Base-by-base conservation (phyloP, 2,113 vertebrate genomes). In the Tretioscincus oriximinensis region DNA sequence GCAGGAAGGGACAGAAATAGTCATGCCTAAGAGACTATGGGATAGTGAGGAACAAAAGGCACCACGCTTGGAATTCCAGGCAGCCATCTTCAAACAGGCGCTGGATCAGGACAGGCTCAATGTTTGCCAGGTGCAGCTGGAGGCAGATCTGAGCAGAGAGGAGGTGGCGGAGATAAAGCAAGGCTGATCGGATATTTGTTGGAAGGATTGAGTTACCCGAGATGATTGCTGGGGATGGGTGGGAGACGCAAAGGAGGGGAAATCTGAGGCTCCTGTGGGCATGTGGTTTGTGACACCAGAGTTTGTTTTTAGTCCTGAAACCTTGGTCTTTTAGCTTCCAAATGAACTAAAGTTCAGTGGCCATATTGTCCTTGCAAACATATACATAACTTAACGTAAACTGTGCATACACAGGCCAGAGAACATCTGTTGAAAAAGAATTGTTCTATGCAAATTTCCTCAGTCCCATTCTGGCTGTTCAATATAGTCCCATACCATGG, bases 11-110 rank as follows among this genome's bases (percentile, higher is more conserved):
- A 76, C 80, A 70, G 73, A 82, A 82, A 76, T 82, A 82, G 80
- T 51, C 8, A 3, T 21, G 80, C 73, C 65, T 29, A 65, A 73
- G 73, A 76, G 80, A 76, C 73, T 81, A 73, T 81, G 66, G 73
- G 80, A 68, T 80, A 71, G 29, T 45, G 11, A 21, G 80, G 73
- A 81, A 81, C 80, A 81, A 81, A 81, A 81, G 80, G 80, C 80
- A 47, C 28, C 73, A 61, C 7, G 73, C 65, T 14, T 75, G 80
- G 65, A 69, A 81, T 81, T 60, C 54, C 73, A 76, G 80, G 73
- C 73, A 69, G 64, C 80, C 73, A 20, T 73, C 65, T 76, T 81
- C 80, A 81, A 76, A 81, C 73, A 61, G 80, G 73, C 35, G 31
- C 64, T 12, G 65, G 80, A 81, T 81, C 80, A 81, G 80, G 65